These are phyloP conservation scores for Tridacna gigas DNA, from an alignment of 2,888 invertebrate species.

Conservation along the genomic window DNA sequence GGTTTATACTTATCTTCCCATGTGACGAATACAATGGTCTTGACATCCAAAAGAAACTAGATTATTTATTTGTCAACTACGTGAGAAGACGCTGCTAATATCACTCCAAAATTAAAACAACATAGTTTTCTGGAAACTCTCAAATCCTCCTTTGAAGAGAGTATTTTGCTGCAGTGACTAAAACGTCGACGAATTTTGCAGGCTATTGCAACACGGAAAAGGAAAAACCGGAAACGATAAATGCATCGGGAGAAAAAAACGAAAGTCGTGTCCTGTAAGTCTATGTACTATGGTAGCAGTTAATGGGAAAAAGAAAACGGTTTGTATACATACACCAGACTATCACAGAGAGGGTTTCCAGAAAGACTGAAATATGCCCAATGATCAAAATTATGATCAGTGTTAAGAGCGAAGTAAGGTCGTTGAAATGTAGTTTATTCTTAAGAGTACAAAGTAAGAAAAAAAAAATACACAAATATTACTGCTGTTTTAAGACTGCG, in stretches of 20 bases:
- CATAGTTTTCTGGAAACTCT: not conserved
- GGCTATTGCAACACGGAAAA: not conserved
- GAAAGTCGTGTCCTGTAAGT: too few species aligned
- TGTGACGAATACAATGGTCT: too few species aligned
- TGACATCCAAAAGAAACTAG: too few species aligned
- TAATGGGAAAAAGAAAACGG: not conserved
- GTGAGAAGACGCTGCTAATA: not conserved
- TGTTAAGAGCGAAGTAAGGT: too few species aligned
- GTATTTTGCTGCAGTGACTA: not conserved
- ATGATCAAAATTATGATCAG: not conserved
- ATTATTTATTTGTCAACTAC: not conserved
- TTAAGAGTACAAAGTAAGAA: not conserved
- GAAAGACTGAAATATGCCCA: not conserved
- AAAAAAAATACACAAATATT: not conserved
- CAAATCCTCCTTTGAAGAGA: not conserved
- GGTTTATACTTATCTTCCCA: too few species aligned
- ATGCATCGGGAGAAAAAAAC: not conserved
- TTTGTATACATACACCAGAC: not conserved
- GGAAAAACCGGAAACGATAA: not conserved
- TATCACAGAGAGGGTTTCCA: not conserved
- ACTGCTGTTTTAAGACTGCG: not conserved
- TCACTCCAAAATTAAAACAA: not conserved
- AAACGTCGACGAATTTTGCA: not conserved
- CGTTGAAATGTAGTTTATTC: not conserved
- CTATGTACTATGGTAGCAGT: too few species aligned